Evolutionary conservation across 37 sponge, comb jelly and placozoan species (phyloP), one percentile per base, ranked within the genome.

Genomic region (Beroe forskalii): DNA sequence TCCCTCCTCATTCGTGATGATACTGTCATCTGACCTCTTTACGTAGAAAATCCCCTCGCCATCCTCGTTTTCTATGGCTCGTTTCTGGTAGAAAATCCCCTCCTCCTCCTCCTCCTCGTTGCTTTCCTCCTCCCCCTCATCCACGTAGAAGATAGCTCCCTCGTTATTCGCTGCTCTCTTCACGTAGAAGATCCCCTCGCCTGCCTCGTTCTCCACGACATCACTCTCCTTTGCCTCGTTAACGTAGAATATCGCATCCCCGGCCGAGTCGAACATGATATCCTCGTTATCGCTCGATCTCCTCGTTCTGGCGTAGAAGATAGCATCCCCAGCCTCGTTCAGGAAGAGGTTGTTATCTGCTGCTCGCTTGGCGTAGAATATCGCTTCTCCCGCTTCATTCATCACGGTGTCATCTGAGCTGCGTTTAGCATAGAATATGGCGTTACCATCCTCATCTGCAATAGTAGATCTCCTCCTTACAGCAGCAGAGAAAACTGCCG

Each of bases 341-440:
- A 80, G n/a, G 30, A 64, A n/a, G 44, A 80, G 55, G 27, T 38
- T 38, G 30, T 80, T 38, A 25, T 80, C 72, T 2, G 72, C 72
- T 32, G 72, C 27, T 19, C 72, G 66, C 28, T 80, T 80, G n/a
- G 86, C 86, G 30, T 80, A 80, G 86, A 80, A 80, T 9, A 80
- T 80, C 0, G 86, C 86, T 14, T 80, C 86, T 23, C 86, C 86
- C 40, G 27, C 48, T 44, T 80, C 86, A 25, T 80, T 80, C 3
- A 80, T 2, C 0, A 80, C 2, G n/a, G 86, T 80, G 30, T 80
- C 28, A 20, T 80, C 86, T 40, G 55, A 9, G 9, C n/a, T 9
- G 9, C 86, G 40, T 25, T 80, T 80, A 6, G 86, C 86, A 24
- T 80, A 80, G 48, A 80, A 80, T 17, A 80, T 80, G 1, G 86